phyloP scores from a whole-genome alignment of 1,140 invertebrate species.

The Drosophila murphyi region DNA sequence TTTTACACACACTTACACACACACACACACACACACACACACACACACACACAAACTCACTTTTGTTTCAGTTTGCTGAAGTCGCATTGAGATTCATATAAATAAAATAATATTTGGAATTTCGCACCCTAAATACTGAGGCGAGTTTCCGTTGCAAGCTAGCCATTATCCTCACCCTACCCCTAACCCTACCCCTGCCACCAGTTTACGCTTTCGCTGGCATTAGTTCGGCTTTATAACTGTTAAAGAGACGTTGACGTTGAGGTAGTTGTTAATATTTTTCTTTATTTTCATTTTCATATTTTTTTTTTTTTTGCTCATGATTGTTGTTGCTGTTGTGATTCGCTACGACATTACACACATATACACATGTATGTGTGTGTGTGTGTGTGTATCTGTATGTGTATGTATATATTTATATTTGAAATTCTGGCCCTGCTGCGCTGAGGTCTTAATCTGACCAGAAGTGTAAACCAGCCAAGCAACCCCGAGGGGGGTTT shows the following conservation, averaged over 20 bases:
- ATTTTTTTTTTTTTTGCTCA: slow-evolving; percentile 46
- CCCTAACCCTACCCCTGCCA: neutral
- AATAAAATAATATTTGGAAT: slow-evolving; percentile 84
- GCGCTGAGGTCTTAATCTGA: slow-evolving; percentile 82
- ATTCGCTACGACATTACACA: slow-evolving; percentile 77
- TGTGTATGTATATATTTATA: neutral
- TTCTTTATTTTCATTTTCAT: slow-evolving; percentile 42
- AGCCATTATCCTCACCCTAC: neutral
- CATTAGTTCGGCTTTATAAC: slow-evolving; percentile 76
- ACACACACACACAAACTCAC: slow-evolving; percentile 8
- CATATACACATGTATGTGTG: slow-evolving; percentile 6
- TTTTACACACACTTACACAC: slow-evolving; percentile 18
- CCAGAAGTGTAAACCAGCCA: slow-evolving; percentile 66
- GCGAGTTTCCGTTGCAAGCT: slow-evolving; percentile 4
- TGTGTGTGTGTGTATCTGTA: neutral
- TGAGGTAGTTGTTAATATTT: slow-evolving; percentile 71
- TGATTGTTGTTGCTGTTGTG: slow-evolving; percentile 82
- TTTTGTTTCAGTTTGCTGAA: slow-evolving; percentile 62
- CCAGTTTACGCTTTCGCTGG: slow-evolving; percentile 2
- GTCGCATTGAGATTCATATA: slow-evolving; percentile 77
- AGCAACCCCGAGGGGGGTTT: slow-evolving; percentile 71
- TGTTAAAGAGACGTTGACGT: slow-evolving; percentile 68
- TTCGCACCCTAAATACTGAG: slow-evolving; percentile 75
- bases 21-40: neutral
- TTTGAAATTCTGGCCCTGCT: slow-evolving; percentile 35